Evolutionary conservation across 2,888 invertebrate genomes (phyloP), one percentile per base, ranked within the genome.

Genomic region (Dasysyrphus tricinctus): DNA sequence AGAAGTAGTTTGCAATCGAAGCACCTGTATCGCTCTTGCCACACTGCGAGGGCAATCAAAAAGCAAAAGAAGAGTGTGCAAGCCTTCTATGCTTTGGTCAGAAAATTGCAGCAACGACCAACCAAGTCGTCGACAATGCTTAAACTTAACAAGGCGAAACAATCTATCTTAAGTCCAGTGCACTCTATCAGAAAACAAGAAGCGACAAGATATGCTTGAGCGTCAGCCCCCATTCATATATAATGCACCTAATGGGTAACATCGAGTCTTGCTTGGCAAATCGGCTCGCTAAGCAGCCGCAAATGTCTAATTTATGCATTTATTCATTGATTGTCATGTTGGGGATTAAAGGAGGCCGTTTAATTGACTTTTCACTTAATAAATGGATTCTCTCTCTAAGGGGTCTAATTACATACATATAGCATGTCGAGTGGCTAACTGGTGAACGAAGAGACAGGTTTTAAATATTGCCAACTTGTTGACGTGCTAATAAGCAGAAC

Each of bases 291-390:
- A 82, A 86, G 82, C 82, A 82, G 82, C 51, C 70, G 75, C 78
- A 82, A 79, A 79, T 82, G 83, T 80, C 78, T 87, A 87, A 87
- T 87, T 76, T 82, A 83, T 87, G 75, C 73, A 87, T 87, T 87
- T 87, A 83, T 87, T 87, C 87, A 87, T 83, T 83, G 82, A 87
- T 83, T 87, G 87, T 87, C 87, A 83, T 87, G 83, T 87, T 69
- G 56, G 39, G 87, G 87, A 87, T 87, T 87, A 83, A 75, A 82
- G 54, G 76, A 87, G 86, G 72, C 79, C 83, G 51, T 83, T 83
- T 80, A 87, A 87, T 87, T 83, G 87, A 83, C 83, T 80, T 69
- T 79, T 72, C 79, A 63, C 74, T 65, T 67, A 81, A 72, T 69
- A 77, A 81, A 79, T 83, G 83, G 74, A 63, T 75, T 57, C 61